Base-by-base conservation (phyloP, 23 tunicate species). In the Ascidia mentula region DNA sequence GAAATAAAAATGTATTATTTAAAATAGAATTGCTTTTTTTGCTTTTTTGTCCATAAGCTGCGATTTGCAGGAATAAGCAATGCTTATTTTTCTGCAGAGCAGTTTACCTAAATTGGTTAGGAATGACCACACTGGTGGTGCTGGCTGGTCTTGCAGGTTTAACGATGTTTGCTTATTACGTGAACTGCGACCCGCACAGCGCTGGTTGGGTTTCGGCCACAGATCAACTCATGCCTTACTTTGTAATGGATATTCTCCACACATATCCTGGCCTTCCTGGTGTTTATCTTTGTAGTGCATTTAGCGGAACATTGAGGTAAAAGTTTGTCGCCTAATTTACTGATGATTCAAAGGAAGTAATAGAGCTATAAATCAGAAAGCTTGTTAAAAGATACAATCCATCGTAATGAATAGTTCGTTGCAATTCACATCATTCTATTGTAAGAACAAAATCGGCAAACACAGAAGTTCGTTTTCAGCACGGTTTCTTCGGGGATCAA, bases 401-500 rank as follows among this genome's bases (percentile, higher is more conserved):
- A n/a, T n/a, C n/a, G n/a, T n/a, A n/a, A n/a, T 42, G 15, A 42
- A 15, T 42, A 15, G 15, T 42, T 42, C 15, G 53, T 9, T 42
- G 53, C 53, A 42, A 53, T 28, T 53, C 65, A 53, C 24, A 53
- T 3, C 65, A 20, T 53, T 5, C 13, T 53, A 9, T 5, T 53
- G 65, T 3, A 9, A 9, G 15, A 42, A 42, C 53, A 9, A 9
- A 42, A 12, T 15, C 12, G 15, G 15, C 12, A 42, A 42, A 42
- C 15, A 42, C 15, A 42, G 12, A 42, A 53, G 22, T 53, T 5
- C 13, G 12, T 45, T 77, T 37, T 4, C 46, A 85, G 89, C 78
- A 88, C 92, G 18, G 92, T 88, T 38, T 88, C 92, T 18, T 78
- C 92, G 5, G 92, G 92, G 30, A 88, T 88, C 40, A 88, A 88